A percentile compares a stretch with the other conserved stretches of the same genome.
phyloP scores from a whole-genome alignment of 2,888 invertebrate species.

The Pammene aurita region DNA sequence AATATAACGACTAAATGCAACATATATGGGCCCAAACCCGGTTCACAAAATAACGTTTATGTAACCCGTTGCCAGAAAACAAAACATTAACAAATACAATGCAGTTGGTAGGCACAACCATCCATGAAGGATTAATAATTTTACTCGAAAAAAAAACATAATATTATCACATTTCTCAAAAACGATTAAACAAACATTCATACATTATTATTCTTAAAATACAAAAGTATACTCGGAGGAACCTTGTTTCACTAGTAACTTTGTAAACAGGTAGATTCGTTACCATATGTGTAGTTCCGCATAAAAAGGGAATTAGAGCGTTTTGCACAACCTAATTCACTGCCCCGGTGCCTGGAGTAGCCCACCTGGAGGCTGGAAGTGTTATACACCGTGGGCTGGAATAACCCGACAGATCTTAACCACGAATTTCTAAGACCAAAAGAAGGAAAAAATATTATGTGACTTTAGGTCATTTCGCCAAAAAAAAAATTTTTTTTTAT shows the following conservation, averaged over 20 bases:
- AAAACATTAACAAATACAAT: slow-evolving; percentile 5
- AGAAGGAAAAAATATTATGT: no score
- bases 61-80: slow-evolving; percentile 2
- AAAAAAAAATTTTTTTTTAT: no score
- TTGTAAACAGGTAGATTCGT: background rate
- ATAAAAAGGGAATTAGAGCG: background rate
- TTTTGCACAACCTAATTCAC: no score
- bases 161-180: slow-evolving; percentile 6
- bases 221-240: slow-evolving; percentile 10
- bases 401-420: no score
- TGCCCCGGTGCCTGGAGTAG: no score
- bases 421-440: no score
- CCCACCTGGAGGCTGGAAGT: no score
- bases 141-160: background rate
- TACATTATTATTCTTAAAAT: slow-evolving; percentile 12
- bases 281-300: background rate
- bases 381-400: no score
- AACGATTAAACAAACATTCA: background rate
- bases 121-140: background rate
- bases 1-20: slow-evolving; percentile 4
- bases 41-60: background rate
- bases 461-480: no score
- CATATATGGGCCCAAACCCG: background rate
- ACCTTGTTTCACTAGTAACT: slow-evolving; percentile 3
- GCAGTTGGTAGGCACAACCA: background rate